A percentile compares a stretch with the other conserved stretches of the same genome.
These are phyloP conservation scores for Protobothrops mucrosquamatus DNA, from an alignment of 2,113 vertebrate species.

Conservation along the genomic window DNA sequence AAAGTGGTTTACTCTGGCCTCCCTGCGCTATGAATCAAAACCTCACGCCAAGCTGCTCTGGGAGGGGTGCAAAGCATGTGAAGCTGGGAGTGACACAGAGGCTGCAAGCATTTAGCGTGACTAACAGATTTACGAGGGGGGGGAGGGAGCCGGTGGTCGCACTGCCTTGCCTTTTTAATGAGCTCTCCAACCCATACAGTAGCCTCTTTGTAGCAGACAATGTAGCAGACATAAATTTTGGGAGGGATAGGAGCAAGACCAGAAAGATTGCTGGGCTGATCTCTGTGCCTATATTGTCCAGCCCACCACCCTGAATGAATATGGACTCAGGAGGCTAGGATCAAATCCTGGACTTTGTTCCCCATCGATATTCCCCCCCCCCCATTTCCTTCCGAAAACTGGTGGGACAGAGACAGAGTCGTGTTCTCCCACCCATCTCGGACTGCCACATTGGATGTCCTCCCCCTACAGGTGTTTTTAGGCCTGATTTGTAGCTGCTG, in stretches of 20 bases:
- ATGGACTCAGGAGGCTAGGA: background rate
- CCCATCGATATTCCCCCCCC: slow-evolving; percentile 3
- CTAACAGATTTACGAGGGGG: slow-evolving; percentile 33
- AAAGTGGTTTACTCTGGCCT: slow-evolving; percentile 19
- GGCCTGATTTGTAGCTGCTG: slow-evolving; percentile 24
- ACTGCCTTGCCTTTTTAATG: slow-evolving; percentile 22
- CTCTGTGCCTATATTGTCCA: slow-evolving; percentile 17
- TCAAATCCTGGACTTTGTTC: background rate
- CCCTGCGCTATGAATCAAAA: slow-evolving; percentile 25
- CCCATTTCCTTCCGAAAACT: background rate
- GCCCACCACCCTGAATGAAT: background rate
- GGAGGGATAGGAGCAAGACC: background rate
- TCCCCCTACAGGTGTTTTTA: background rate
- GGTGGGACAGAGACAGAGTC: background rate
- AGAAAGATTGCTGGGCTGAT: background rate
- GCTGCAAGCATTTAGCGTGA: slow-evolving; percentile 16
- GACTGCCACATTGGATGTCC: background rate
- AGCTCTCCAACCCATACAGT: slow-evolving; percentile 27
- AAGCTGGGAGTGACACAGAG: background rate
- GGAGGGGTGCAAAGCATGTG: background rate
- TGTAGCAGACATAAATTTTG: slow-evolving; percentile 13
- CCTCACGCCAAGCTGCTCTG: background rate
- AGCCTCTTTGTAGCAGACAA: slow-evolving; percentile 27
- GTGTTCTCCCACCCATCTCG: background rate
- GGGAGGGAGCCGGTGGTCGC: slow-evolving; percentile 17